Conservation (phyloP, 2,113 vertebrate genomes). For the Narcine bancroftii region DNA sequence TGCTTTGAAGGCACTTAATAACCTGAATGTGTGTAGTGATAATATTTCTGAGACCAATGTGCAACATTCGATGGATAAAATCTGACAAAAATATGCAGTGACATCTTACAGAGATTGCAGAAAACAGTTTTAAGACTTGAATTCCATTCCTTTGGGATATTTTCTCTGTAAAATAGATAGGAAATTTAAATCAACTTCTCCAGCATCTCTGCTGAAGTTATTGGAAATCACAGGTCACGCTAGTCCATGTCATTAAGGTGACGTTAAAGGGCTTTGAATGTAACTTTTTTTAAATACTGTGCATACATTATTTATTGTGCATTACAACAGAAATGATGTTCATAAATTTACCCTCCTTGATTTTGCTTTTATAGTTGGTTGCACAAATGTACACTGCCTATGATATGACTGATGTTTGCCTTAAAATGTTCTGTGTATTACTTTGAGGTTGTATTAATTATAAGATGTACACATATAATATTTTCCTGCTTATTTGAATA, state of each 20-base stretch:
- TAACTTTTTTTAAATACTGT: background rate
- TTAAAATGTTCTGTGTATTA: background rate
- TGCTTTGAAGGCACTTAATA: conserved; percentile 25
- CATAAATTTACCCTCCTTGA: background rate
- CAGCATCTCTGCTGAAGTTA: background rate
- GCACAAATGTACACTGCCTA: no score
- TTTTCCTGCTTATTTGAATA: background rate
- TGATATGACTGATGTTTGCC: background rate
- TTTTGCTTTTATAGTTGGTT: background rate
- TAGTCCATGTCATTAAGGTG: background rate
- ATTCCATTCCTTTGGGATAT: conserved; percentile 31
- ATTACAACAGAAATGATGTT: background rate
- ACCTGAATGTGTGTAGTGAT: conserved; percentile 9
- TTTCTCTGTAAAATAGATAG: conserved; percentile 2
- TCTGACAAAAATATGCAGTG: conserved; percentile 31
- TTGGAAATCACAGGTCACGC: conserved; percentile 12
- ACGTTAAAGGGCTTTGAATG: background rate
- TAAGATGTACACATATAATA: background rate
- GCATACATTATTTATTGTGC: conserved; percentile 24
- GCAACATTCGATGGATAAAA: conserved; percentile 11
- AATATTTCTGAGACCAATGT: conserved; percentile 16
- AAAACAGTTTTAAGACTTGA: conserved; percentile 36
- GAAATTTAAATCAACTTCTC: conserved; percentile 3
- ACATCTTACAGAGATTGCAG: conserved; percentile 12
- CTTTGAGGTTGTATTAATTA: background rate